Conservation (phyloP, 1,140 invertebrate species). For the Trinorchestia longiramus region DNA sequence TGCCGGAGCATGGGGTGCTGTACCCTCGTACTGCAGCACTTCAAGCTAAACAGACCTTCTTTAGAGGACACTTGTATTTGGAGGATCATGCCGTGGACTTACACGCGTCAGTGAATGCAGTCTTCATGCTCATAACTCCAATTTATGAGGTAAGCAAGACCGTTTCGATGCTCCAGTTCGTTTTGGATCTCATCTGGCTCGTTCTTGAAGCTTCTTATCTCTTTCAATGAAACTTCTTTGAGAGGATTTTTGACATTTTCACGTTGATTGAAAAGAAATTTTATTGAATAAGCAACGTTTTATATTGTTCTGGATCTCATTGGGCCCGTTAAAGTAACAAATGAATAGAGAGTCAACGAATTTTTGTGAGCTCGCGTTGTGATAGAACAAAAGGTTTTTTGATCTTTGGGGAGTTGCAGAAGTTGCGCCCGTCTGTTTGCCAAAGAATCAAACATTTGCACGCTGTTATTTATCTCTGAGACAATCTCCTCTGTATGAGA, state of each 20-base stretch:
- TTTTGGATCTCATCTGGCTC: background rate
- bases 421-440: background rate
- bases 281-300: background rate
- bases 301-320: background rate
- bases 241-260: background rate
- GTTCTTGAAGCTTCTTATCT: background rate
- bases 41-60: background rate
- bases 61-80: background rate
- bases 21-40: conserved; percentile 45
- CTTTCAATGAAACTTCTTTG: background rate
- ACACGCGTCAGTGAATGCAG: background rate
- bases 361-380: background rate
- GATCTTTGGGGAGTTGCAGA: background rate
- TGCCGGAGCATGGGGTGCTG: conserved; percentile 58
- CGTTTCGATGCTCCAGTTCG: background rate
- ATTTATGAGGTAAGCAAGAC: background rate
- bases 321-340: too few species aligned
- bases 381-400: background rate
- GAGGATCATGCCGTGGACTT: background rate
- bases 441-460: background rate
- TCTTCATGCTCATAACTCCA: background rate
- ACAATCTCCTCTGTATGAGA: too few species aligned
- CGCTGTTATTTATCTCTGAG: background rate
- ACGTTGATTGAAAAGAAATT: background rate
- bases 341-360: background rate